These are phyloP conservation scores for Chelonoidis abingdonii DNA, from an alignment of 2,113 vertebrate species.

Conservation along the genomic window DNA sequence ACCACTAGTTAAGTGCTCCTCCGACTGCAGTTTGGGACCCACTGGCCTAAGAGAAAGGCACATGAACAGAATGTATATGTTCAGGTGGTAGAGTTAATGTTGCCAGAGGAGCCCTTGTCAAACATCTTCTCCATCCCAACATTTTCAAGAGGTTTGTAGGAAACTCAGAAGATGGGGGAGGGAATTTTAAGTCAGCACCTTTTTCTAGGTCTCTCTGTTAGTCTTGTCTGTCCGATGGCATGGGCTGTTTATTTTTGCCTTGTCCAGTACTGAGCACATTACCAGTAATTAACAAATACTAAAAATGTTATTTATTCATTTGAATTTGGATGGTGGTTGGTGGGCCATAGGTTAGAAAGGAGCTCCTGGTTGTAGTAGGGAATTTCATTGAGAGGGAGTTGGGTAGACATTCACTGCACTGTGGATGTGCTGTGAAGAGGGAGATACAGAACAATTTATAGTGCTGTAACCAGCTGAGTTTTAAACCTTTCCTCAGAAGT, in stretches of 20 bases:
- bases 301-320: neutral
- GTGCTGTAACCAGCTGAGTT: neutral
- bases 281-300: neutral
- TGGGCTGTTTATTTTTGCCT: neutral
- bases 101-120: neutral
- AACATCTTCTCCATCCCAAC: neutral
- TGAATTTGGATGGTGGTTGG: neutral
- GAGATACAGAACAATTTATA: neutral
- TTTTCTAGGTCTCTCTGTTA: neutral
- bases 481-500: neutral
- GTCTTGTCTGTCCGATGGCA: neutral
- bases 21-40: neutral
- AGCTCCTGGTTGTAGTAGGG: neutral
- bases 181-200: neutral
- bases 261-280: neutral
- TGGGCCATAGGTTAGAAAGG: neutral
- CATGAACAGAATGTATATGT: neutral
- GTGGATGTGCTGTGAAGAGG: neutral
- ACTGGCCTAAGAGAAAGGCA: neutral
- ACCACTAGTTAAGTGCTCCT: fast-evolving
- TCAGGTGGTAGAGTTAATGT: neutral
- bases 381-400: neutral
- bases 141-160: neutral
- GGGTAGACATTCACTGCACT: neutral
- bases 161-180: neutral